These are phyloP conservation scores for Diplodus sargus DNA, from an alignment of 2,797 vertebrate species.

Conservation along the genomic window DNA sequence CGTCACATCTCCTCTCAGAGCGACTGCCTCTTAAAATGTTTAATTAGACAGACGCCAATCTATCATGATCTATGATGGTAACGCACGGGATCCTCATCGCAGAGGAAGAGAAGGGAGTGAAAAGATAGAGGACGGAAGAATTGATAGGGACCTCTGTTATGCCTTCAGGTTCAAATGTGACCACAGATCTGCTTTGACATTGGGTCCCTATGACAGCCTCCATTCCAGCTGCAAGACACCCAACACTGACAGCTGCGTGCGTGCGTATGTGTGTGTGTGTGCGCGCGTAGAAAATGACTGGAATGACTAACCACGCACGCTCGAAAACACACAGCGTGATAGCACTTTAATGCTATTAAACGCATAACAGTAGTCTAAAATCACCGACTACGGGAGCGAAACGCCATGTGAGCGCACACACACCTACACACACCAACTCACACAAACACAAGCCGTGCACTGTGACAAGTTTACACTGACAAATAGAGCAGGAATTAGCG, in stretches of 20 bases:
- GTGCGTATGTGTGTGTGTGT: not conserved
- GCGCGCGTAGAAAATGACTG: conserved; percentile 22
- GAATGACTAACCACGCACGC: conserved; percentile 42
- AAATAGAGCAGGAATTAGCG: conserved; percentile 63
- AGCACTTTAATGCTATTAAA: conserved; percentile 11
- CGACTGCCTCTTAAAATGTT: not conserved
- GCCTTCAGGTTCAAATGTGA: conserved; percentile 60
- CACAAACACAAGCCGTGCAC: conserved; percentile 5
- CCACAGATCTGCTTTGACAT: conserved; percentile 65
- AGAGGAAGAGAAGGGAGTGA: conserved; percentile 21
- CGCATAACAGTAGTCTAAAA: conserved; percentile 4
- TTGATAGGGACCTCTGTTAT: conserved; percentile 46
- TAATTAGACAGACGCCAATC: conserved; percentile 30
- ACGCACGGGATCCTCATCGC: conserved; percentile 1
- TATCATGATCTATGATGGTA: not conserved
- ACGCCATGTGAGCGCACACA: conserved; percentile 7
- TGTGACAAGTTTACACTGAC: conserved; percentile 48
- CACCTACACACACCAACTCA: conserved; percentile 1
- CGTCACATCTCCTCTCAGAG: conserved; percentile 38
- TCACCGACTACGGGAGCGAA: not conserved
- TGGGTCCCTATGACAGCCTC: conserved; percentile 65
- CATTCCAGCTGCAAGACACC: conserved; percentile 59
- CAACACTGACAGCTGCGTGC: conserved; percentile 46
- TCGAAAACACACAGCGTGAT: conserved; percentile 1
- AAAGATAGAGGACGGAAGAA: conserved; percentile 23